These are phyloP conservation scores for Uropsilus gracilis DNA, from an alignment of 2,113 vertebrate species.

Conservation along the genomic window DNA sequence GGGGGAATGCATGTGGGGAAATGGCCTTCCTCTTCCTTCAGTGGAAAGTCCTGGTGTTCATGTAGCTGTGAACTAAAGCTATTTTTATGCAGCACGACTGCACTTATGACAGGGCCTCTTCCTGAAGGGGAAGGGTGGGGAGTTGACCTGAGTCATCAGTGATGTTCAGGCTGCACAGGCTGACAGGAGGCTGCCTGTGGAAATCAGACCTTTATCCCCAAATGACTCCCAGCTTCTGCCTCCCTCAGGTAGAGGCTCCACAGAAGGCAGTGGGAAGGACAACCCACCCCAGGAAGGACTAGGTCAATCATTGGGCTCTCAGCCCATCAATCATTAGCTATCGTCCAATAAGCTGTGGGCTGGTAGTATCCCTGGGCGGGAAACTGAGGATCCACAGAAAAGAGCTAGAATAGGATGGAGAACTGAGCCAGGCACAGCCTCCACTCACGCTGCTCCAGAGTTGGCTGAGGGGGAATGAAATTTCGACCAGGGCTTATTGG, in stretches of 20 bases:
- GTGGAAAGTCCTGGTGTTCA: neutral
- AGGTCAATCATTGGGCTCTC: neutral
- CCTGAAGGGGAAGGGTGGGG: constrained; percentile 54
- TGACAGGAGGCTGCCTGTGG: neutral
- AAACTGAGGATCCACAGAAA: neutral
- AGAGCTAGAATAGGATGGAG: neutral
- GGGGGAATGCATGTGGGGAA: neutral
- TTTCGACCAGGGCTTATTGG: neutral
- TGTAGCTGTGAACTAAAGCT: constrained; percentile 16
- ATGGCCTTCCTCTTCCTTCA: neutral
- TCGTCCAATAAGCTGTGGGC: neutral
- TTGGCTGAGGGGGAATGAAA: neutral
- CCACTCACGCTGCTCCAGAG: neutral
- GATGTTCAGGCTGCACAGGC: neutral
- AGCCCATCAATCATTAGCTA: neutral
- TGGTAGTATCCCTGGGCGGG: neutral
- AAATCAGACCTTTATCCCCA: neutral
- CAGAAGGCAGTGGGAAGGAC: fast-evolving
- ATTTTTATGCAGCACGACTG: constrained; percentile 47
- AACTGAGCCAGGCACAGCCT: neutral
- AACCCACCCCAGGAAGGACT: neutral
- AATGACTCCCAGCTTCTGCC: neutral
- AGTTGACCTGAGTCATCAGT: constrained; percentile 53
- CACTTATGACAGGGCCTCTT: constrained; percentile 44
- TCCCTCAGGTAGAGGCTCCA: neutral